Conservation (phyloP, 30 jellyfish, hydroid and myxozoan genomes). For the Rhopilema esculentum region DNA sequence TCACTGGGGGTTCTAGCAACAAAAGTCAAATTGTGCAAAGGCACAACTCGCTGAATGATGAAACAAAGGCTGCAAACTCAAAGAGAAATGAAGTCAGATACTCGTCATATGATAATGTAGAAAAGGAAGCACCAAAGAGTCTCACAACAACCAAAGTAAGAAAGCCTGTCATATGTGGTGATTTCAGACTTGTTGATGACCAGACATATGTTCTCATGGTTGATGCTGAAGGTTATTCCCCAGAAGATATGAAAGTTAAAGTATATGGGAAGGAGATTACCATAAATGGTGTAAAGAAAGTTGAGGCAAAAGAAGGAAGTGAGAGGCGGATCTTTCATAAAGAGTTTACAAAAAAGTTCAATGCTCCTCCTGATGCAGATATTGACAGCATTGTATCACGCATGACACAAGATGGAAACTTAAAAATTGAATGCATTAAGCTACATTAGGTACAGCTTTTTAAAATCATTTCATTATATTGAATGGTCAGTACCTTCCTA, state of each 20-base stretch:
- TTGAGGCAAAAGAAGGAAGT: conserved; percentile 66
- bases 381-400: conserved; percentile 68
- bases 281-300: conserved; percentile 61
- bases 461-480: too few relatives aligned
- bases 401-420: conserved; percentile 66
- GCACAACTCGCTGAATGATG: conserved; percentile 23
- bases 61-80: conserved; percentile 26
- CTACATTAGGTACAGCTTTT: not conserved
- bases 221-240: conserved; percentile 63
- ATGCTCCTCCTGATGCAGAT: conserved; percentile 71
- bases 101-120: conserved; percentile 59
- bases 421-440: conserved; percentile 63
- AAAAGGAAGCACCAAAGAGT: conserved; percentile 12
- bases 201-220: conserved; percentile 61
- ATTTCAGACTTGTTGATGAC: conserved; percentile 52
- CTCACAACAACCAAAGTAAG: not conserved
- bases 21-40: conserved; percentile 24
- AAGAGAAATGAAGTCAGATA: conserved; percentile 9
- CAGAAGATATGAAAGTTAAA: conserved; percentile 80
- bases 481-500: too few relatives aligned
- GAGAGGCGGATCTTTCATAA: conserved; percentile 61
- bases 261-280: conserved; percentile 74
- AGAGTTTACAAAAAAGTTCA: conserved; percentile 64
- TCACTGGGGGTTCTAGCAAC: conserved; percentile 60
- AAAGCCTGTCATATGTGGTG: conserved; percentile 52